phyloP scores from a whole-genome alignment of 2,888 invertebrate genomes.

The Zeuzera pyrina region DNA sequence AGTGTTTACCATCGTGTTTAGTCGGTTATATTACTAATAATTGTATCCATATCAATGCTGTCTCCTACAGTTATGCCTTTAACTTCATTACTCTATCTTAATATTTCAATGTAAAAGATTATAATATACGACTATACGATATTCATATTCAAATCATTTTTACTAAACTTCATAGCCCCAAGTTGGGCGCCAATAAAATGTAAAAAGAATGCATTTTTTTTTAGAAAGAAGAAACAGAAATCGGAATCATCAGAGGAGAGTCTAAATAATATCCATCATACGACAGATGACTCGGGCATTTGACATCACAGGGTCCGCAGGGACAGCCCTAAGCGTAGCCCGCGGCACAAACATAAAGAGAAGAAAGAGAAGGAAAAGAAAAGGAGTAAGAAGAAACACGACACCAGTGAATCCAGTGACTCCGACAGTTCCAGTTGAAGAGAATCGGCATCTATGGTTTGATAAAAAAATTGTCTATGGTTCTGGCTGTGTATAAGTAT shows the following conservation, averaged over 20 bases:
- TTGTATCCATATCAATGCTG: no score
- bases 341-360: slow-evolving; percentile 24
- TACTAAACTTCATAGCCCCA: no score
- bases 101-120: no score
- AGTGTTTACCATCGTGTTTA: no score
- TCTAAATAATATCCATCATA: slow-evolving; percentile 57
- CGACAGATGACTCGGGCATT: slow-evolving; percentile 66
- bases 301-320: slow-evolving; percentile 63
- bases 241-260: slow-evolving; percentile 59
- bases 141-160: no score
- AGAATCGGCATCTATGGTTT: neutral
- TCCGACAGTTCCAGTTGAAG: slow-evolving; percentile 52
- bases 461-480: slow-evolving; percentile 4
- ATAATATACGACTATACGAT: no score
- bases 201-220: slow-evolving; percentile 14
- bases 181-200: no score
- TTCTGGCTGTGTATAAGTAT: neutral
- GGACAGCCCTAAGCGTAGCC: slow-evolving; percentile 47
- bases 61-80: no score
- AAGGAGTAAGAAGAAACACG: slow-evolving; percentile 40
- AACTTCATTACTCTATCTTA: no score
- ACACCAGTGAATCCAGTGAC: slow-evolving; percentile 37
- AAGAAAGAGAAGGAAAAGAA: slow-evolving; percentile 29
- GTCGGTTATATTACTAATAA: no score
- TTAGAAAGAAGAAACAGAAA: slow-evolving; percentile 53